Evolutionary conservation across 2,797 vertebrate species (phyloP).

Genomic region (Alca torda): DNA sequence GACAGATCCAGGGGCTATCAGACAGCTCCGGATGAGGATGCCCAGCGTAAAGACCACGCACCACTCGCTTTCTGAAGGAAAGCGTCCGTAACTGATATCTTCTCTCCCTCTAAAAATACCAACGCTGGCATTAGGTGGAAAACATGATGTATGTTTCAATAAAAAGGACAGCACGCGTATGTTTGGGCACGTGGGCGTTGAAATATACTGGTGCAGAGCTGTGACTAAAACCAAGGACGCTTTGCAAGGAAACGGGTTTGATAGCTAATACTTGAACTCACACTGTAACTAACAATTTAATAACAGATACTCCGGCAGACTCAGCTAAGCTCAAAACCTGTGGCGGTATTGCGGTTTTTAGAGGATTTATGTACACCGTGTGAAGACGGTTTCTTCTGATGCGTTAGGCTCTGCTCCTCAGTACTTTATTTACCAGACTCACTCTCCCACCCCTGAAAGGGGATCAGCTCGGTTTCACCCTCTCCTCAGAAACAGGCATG

Average conservation of each 20-base stretch:
- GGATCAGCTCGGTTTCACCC: background rate
- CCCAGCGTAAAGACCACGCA: background rate
- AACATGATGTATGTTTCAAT: background rate
- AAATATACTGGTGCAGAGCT: background rate
- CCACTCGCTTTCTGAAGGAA: background rate
- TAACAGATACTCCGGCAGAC: slow-evolving; percentile 6
- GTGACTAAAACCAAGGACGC: slow-evolving; percentile 20
- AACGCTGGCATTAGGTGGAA: background rate
- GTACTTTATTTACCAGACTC: background rate
- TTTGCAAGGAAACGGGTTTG: background rate
- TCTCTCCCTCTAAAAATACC: slow-evolving; percentile 16
- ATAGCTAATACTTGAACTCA: slow-evolving; percentile 1
- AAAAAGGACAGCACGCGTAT: background rate
- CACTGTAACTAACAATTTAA: slow-evolving; percentile 49
- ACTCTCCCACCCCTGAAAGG: background rate
- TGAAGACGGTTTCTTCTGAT: background rate
- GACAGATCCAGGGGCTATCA: background rate
- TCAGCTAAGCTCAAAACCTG: slow-evolving; percentile 4
- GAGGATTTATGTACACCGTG: background rate
- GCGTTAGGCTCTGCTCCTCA: background rate
- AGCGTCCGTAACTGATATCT: background rate
- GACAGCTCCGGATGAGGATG: background rate
- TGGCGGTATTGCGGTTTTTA: background rate
- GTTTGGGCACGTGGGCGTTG: background rate
- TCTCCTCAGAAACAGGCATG: background rate